Evolutionary conservation across 2,113 vertebrate genomes (phyloP).

Genomic region (Ifrita kowaldi): DNA sequence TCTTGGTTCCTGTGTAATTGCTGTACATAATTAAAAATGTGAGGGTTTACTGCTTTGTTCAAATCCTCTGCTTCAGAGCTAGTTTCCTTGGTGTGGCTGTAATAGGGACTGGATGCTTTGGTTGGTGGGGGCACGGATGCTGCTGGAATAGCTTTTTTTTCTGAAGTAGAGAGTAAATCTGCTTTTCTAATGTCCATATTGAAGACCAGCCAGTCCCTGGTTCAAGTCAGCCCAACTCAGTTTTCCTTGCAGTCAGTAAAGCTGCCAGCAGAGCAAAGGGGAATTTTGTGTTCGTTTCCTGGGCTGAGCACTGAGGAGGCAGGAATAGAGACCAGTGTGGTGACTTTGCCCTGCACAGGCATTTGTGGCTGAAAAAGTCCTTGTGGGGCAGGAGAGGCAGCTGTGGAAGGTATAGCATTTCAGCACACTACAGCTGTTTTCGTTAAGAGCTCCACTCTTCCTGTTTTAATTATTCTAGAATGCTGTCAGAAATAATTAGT

Average conservation of each 20-base stretch:
- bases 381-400: background rate
- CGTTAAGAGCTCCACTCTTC: background rate
- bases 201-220: background rate
- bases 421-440: background rate
- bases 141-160: background rate
- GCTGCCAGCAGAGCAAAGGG: background rate
- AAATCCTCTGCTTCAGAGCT: background rate
- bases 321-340: background rate
- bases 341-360: background rate
- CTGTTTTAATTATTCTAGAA: background rate
- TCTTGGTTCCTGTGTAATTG: conserved; percentile 1
- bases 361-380: background rate
- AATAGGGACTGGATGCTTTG: background rate
- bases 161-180: background rate
- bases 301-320: rapidly evolving
- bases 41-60: background rate
- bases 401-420: background rate
- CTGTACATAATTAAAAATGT: background rate
- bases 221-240: rapidly evolving
- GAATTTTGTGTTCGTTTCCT: rapidly evolving
- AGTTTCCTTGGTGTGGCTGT: background rate
- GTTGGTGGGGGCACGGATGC: background rate
- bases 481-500: background rate
- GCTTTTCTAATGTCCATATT: background rate
- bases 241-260: background rate